Evolutionary conservation across 2,888 invertebrate species (phyloP).

Genomic region (Ophraella communa): DNA sequence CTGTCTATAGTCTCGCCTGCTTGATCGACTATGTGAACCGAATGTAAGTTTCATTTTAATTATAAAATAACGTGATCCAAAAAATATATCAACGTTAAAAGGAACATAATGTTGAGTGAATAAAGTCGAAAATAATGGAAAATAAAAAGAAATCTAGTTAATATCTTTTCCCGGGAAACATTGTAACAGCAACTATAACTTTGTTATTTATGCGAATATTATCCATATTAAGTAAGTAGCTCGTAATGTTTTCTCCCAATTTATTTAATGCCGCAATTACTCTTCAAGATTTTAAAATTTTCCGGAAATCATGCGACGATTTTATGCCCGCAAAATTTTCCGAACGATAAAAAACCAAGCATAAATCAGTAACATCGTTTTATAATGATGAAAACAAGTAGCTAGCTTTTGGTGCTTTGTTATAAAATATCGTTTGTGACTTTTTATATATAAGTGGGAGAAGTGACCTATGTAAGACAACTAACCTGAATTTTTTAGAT

Average conservation of each 20-base stretch:
- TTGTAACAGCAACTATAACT: too few species aligned
- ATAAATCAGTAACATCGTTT: constrained; percentile 15
- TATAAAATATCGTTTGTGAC: background rate
- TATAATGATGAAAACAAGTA: constrained; percentile 18
- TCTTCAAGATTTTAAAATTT: constrained; percentile 17
- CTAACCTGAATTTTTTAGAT: too few species aligned
- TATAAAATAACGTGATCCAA: too few species aligned
- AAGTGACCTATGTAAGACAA: too few species aligned
- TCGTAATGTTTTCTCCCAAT: constrained; percentile 3
- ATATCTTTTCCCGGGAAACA: too few species aligned
- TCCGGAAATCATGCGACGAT: constrained; percentile 21
- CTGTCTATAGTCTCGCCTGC: too few species aligned
- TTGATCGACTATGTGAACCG: too few species aligned
- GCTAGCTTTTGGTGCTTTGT: background rate
- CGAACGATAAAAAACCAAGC: constrained; percentile 21
- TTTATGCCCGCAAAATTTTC: constrained; percentile 29
- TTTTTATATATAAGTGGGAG: background rate
- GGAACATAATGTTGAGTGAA: too few species aligned
- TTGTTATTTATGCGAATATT: background rate
- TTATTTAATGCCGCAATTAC: constrained; percentile 19
- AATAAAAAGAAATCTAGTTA: too few species aligned
- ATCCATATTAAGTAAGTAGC: background rate
- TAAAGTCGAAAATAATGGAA: too few species aligned
- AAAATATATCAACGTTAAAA: too few species aligned
- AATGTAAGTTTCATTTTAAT: too few species aligned